Conservation (phyloP, 2,888 invertebrate genomes). For the Keiferia lycopersicella region DNA sequence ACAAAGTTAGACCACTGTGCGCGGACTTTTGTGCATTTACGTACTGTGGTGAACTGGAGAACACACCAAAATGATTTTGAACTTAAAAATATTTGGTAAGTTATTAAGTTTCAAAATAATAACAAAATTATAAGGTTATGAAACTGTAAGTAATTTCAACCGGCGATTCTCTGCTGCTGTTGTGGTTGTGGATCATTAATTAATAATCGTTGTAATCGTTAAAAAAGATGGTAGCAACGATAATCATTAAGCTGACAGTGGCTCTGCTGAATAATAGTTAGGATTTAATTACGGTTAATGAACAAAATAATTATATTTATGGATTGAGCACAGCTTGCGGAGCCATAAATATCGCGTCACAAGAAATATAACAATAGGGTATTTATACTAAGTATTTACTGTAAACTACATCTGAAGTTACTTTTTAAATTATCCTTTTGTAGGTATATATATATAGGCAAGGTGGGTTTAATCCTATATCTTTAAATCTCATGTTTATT, state of each 20-base stretch:
- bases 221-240: not conserved
- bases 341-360: too few relatives aligned
- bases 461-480: too few relatives aligned
- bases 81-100: slow-evolving; percentile 70
- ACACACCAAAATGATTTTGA: slow-evolving; percentile 61
- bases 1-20: slow-evolving; percentile 32
- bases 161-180: slow-evolving; percentile 25
- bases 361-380: not conserved
- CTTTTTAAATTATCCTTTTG: too few relatives aligned
- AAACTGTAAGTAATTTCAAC: not conserved
- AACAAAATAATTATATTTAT: not conserved
- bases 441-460: too few relatives aligned
- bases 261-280: not conserved
- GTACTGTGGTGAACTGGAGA: slow-evolving; percentile 36
- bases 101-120: slow-evolving; percentile 24
- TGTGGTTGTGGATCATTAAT: slow-evolving; percentile 4
- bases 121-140: not conserved
- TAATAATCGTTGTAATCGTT: not conserved
- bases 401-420: not conserved
- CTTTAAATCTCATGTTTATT: too few relatives aligned
- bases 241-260: slow-evolving; percentile 2
- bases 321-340: not conserved
- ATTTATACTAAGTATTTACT: too few relatives aligned
- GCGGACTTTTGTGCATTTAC: slow-evolving; percentile 48
- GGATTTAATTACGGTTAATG: slow-evolving; percentile 3